Percentiles rank a stretch among this genome's conserved stretches.
Conservation (phyloP, 2,797 vertebrate genomes). For the Clarias pachynema region DNA sequence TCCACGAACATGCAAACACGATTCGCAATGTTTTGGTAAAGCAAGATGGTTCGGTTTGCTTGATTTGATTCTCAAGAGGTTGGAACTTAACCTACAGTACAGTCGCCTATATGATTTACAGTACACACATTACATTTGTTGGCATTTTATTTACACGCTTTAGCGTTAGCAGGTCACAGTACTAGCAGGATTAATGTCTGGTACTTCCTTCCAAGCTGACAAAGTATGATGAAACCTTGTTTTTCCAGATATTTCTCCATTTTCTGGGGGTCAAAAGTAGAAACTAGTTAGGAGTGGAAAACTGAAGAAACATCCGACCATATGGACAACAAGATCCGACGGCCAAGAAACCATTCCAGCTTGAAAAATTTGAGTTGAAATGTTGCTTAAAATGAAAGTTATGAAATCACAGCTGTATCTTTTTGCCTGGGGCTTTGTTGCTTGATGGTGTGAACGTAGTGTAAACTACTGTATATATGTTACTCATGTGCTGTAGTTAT, state of each 20-base stretch:
- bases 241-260: neutral
- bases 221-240: neutral
- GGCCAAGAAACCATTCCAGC: neutral
- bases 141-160: neutral
- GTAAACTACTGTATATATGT: neutral
- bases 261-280: neutral
- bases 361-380: neutral
- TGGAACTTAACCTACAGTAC: no score
- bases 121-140: neutral
- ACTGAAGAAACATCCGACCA: no score
- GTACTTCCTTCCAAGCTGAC: neutral
- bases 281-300: neutral
- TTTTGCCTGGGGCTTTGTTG: neutral
- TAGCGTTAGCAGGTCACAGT: neutral
- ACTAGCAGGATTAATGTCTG: neutral
- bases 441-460: neutral
- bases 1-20: slow-evolving; percentile 42
- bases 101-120: neutral
- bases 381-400: neutral
- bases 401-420: neutral
- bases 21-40: slow-evolving; percentile 13
- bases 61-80: neutral
- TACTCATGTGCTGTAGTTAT: neutral
- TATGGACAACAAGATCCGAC: neutral
- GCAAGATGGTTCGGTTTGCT: slow-evolving; percentile 24